Evolutionary conservation across 2,797 vertebrate species (phyloP).

Genomic region (Paratrypauchen microcephalus): DNA sequence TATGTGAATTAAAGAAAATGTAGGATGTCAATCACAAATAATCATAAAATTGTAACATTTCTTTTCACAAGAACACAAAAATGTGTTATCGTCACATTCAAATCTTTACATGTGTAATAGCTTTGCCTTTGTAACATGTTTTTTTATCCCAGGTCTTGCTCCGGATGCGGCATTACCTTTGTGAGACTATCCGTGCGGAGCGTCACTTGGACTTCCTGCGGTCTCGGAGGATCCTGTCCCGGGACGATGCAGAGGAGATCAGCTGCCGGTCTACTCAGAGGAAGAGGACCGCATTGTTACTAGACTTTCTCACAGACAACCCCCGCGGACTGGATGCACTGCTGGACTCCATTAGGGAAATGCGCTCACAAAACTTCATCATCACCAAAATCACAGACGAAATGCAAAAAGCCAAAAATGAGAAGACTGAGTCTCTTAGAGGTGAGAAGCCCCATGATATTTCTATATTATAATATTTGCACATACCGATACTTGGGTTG

Average conservation of each 20-base stretch:
- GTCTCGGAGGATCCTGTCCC: conserved; percentile 89
- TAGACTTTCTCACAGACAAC: conserved; percentile 93
- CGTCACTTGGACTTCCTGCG: conserved; percentile 95
- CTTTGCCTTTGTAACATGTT: background rate
- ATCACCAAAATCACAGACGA: conserved; percentile 94
- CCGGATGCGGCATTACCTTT: conserved; percentile 87
- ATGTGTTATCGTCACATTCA: too few species aligned
- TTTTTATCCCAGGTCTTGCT: conserved; percentile 83
- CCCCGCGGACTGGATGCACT: conserved; percentile 89
- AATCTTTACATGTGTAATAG: background rate
- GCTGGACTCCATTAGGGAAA: conserved; percentile 87
- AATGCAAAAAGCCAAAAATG: conserved; percentile 89
- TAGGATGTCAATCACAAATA: too few species aligned
- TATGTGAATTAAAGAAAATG: too few species aligned
- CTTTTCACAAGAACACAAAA: too few species aligned
- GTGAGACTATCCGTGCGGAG: conserved; percentile 91
- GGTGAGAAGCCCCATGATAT: conserved; percentile 64
- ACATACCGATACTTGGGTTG: background rate
- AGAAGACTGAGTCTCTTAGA: conserved; percentile 87
- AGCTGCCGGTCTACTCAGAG: conserved; percentile 86
- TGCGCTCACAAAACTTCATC: conserved; percentile 90
- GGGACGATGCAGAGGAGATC: conserved; percentile 94
- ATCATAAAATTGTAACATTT: too few species aligned
- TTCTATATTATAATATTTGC: background rate
- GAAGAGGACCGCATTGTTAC: conserved; percentile 84